Evolutionary conservation across 2,113 vertebrate genomes (phyloP).

Genomic region (Prionailurus bengalensis): DNA sequence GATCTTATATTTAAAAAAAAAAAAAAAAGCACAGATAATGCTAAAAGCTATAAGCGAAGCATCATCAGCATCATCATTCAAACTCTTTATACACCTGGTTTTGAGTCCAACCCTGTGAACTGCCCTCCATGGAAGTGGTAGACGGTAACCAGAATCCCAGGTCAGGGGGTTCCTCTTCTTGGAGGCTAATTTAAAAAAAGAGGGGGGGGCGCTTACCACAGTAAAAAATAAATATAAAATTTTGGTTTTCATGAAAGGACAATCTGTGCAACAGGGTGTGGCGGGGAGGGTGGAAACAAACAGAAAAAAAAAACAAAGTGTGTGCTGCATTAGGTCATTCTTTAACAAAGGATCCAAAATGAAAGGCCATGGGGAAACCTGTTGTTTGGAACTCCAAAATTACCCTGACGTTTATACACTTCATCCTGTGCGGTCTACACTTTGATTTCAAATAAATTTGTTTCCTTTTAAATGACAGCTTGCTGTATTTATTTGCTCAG

Average conservation of each 20-base stretch:
- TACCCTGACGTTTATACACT: not conserved
- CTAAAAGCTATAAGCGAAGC: not conserved
- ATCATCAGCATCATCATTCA: not conserved
- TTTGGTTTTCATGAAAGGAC: not conserved
- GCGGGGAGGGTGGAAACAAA: not conserved
- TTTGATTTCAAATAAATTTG: constrained; percentile 44
- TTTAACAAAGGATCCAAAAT: constrained; percentile 33
- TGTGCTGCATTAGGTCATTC: not conserved
- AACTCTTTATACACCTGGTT: not conserved
- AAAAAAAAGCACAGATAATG: not conserved
- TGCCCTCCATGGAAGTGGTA: not conserved
- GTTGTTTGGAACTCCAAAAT: not conserved
- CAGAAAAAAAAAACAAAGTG: not conserved
- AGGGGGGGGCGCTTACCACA: not conserved
- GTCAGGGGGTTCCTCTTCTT: not conserved
- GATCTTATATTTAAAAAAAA: not conserved
- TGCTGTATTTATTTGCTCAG: not conserved
- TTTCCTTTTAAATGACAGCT: constrained; percentile 48
- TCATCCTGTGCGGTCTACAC: not conserved
- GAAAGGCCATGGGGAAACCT: not conserved
- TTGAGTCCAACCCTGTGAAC: not conserved
- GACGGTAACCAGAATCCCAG: not conserved
- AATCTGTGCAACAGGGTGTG: not conserved
- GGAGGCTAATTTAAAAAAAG: not conserved
- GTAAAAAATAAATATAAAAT: not conserved